Evolutionary conservation across 2,113 vertebrate genomes (phyloP).

Genomic region (Zapus hudsonius): DNA sequence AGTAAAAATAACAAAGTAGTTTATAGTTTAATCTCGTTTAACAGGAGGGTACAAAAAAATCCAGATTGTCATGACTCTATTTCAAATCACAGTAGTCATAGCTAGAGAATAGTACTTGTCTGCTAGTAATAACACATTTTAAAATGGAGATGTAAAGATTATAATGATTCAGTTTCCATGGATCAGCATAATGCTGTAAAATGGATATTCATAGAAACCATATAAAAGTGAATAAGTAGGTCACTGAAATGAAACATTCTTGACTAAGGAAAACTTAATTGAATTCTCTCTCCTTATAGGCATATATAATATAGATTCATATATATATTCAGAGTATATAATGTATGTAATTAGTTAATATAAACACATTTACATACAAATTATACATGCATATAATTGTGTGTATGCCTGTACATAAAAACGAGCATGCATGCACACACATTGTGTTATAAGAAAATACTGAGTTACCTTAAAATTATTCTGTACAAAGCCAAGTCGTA

Average conservation of each 20-base stretch:
- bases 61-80: not conserved
- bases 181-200: not conserved
- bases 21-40: not conserved
- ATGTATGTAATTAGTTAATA: too few relatives aligned
- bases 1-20: not conserved
- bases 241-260: not conserved
- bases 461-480: too few relatives aligned
- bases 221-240: not conserved
- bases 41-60: not conserved
- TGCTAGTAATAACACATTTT: not conserved
- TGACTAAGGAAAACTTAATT: constrained; percentile 24
- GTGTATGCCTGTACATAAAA: too few relatives aligned
- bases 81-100: not conserved
- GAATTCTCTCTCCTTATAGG: too few relatives aligned
- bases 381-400: too few relatives aligned
- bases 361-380: too few relatives aligned
- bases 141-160: constrained; percentile 33
- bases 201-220: not conserved
- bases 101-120: not conserved
- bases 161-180: constrained; percentile 34
- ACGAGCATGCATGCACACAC: too few relatives aligned
- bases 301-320: too few relatives aligned
- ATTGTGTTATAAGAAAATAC: too few relatives aligned
- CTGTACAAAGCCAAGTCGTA: too few relatives aligned
- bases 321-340: too few relatives aligned